Evolutionary conservation across 2,797 vertebrate genomes (phyloP).

Genomic region (Enteromius treurensis): DNA sequence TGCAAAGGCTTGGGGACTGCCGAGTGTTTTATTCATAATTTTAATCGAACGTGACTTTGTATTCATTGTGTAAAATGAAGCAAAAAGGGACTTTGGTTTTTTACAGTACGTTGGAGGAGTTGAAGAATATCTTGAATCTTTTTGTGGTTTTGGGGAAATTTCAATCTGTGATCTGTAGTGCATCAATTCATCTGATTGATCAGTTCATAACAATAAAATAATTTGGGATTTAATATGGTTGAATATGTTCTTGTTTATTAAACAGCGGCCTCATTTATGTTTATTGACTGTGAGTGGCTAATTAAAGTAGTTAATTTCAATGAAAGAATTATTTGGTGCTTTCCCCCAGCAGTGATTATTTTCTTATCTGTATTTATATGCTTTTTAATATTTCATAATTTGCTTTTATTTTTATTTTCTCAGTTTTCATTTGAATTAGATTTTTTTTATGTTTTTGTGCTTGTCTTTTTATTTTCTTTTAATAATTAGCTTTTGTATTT

Average conservation of each 20-base stretch:
- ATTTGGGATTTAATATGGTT: not conserved
- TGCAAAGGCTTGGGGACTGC: not conserved
- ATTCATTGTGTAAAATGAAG: not conserved
- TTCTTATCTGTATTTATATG: not conserved
- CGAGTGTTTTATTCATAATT: constrained; percentile 9
- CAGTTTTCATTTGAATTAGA: not conserved
- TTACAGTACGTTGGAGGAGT: not conserved
- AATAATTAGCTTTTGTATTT: not conserved
- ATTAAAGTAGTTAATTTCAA: not conserved
- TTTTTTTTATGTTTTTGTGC: not conserved
- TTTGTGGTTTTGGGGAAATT: not conserved
- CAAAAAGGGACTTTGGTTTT: not conserved
- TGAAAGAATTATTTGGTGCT: not conserved
- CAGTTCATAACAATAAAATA: not conserved
- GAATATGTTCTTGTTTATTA: not conserved
- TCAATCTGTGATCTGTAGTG: not conserved
- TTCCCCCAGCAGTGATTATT: not conserved
- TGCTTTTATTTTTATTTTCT: not conserved
- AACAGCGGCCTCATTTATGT: not conserved
- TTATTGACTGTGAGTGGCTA: too few relatives aligned
- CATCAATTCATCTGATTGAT: not conserved
- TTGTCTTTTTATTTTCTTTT: not conserved
- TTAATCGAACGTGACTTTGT: not conserved
- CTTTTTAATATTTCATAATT: too few relatives aligned
- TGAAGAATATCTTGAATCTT: not conserved